phyloP scores from a whole-genome alignment of 2,797 vertebrate species.

The Mycteria americana region DNA sequence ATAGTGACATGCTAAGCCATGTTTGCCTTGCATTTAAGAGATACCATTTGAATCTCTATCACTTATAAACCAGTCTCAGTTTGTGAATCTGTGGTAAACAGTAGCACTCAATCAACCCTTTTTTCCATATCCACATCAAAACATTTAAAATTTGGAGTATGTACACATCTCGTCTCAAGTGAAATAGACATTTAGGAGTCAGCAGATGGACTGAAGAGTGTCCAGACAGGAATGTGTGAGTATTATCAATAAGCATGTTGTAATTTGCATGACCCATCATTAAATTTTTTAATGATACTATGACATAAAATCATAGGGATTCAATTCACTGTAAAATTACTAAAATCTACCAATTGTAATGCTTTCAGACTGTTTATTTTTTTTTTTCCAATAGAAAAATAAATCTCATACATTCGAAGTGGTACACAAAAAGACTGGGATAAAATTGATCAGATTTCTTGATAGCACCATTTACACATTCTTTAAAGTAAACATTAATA shows the following conservation, averaged over 20 bases:
- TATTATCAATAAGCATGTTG: constrained; percentile 61
- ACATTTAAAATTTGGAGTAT: constrained; percentile 55
- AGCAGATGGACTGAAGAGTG: constrained; percentile 58
- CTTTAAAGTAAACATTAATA: constrained; percentile 89
- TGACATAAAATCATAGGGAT: constrained; percentile 70
- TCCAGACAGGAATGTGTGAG: constrained; percentile 62
- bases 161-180: constrained; percentile 43
- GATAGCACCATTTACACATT: constrained; percentile 90
- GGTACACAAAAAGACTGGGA: constrained; percentile 88
- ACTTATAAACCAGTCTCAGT: constrained; percentile 59
- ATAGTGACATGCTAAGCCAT: constrained; percentile 63
- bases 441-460: constrained; percentile 86
- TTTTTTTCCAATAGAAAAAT: constrained; percentile 88
- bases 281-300: constrained; percentile 71
- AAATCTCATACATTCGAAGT: constrained; percentile 90
- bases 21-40: constrained; percentile 59
- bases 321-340: constrained; percentile 84
- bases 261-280: constrained; percentile 73
- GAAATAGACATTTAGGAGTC: constrained; percentile 64
- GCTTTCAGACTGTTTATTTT: constrained; percentile 88
- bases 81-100: constrained; percentile 47
- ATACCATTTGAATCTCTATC: constrained; percentile 55
- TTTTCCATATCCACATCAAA: constrained; percentile 60
- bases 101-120: constrained; percentile 66
- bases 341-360: constrained; percentile 88